phyloP scores from a whole-genome alignment of 1,140 invertebrate species.

The Calosoma granatense region DNA sequence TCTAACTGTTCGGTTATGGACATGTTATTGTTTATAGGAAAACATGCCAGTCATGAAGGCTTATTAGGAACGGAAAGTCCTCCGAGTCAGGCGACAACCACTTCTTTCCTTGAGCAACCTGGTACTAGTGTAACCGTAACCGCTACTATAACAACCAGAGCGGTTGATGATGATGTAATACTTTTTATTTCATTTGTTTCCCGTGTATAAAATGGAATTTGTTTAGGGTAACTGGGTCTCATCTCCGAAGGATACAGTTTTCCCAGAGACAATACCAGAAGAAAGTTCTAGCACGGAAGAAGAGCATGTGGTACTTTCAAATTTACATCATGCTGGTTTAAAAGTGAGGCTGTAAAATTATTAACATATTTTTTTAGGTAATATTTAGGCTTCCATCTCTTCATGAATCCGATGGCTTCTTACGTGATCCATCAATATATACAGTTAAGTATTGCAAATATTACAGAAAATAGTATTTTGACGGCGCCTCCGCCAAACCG shows the following conservation, averaged over 20 bases:
- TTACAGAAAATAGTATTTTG: too few species aligned
- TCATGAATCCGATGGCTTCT: slow-evolving; percentile 49
- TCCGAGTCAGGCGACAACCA: slow-evolving; percentile 45
- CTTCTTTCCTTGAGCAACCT: slow-evolving; percentile 27
- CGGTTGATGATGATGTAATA: slow-evolving; percentile 43
- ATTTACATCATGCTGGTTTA: neutral
- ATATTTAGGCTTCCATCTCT: slow-evolving; percentile 66
- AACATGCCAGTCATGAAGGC: slow-evolving; percentile 44
- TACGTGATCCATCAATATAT: slow-evolving; percentile 50
- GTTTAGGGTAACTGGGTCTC: slow-evolving; percentile 58
- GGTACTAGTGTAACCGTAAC: slow-evolving; percentile 24
- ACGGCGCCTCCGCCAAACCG: too few species aligned
- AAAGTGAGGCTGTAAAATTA: slow-evolving; percentile 2
- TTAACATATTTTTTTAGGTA: slow-evolving; percentile 32
- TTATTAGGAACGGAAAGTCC: slow-evolving; percentile 43
- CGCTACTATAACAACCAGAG: slow-evolving; percentile 32
- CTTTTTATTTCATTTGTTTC: slow-evolving; percentile 8
- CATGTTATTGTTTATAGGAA: slow-evolving; percentile 41
- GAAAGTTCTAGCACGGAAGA: slow-evolving; percentile 85
- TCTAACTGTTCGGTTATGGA: too few species aligned
- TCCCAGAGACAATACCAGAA: slow-evolving; percentile 85
- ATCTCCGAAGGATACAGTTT: slow-evolving; percentile 74
- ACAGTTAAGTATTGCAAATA: too few species aligned
- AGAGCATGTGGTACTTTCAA: slow-evolving; percentile 65
- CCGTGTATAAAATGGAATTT: slow-evolving; percentile 13